phyloP scores from a whole-genome alignment of 2,888 invertebrate species.

The Trissolcus japonicus region DNA sequence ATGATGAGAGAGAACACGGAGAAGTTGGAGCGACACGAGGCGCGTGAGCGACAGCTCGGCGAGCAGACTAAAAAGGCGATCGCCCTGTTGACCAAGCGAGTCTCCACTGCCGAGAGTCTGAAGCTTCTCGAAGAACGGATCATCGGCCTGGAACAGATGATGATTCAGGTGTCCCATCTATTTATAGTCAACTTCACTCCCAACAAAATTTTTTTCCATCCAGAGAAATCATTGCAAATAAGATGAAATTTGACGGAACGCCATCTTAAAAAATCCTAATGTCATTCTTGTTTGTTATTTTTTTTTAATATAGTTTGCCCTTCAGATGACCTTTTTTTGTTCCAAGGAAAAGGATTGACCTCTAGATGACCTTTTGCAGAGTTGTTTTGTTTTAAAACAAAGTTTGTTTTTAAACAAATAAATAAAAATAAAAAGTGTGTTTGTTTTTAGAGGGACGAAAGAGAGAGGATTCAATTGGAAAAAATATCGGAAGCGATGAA shows the following conservation, averaged over 20 bases:
- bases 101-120: constrained; percentile 77
- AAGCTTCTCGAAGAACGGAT: constrained; percentile 88
- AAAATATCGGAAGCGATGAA: constrained; percentile 81
- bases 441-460: constrained; percentile 80
- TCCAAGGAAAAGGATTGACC: no score
- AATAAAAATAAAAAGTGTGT: no score
- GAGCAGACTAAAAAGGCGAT: constrained; percentile 88
- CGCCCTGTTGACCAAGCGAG: constrained; percentile 83
- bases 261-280: no score
- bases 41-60: constrained; percentile 86
- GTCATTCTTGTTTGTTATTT: no score
- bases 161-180: constrained; percentile 79
- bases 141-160: constrained; percentile 85
- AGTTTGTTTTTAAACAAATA: no score
- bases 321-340: no score
- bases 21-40: constrained; percentile 90
- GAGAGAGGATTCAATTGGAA: constrained; percentile 81
- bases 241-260: no score
- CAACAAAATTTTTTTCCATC: not conserved
- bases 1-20: constrained; percentile 88
- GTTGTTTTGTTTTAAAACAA: no score
- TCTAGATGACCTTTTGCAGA: no score
- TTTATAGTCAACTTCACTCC: not conserved
- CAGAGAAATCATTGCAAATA: no score
- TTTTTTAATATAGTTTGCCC: no score